A percentile compares a stretch with the other conserved stretches of the same genome.
Evolutionary conservation across 2,888 invertebrate species (phyloP).

Genomic region (Danaus chrysippus): DNA sequence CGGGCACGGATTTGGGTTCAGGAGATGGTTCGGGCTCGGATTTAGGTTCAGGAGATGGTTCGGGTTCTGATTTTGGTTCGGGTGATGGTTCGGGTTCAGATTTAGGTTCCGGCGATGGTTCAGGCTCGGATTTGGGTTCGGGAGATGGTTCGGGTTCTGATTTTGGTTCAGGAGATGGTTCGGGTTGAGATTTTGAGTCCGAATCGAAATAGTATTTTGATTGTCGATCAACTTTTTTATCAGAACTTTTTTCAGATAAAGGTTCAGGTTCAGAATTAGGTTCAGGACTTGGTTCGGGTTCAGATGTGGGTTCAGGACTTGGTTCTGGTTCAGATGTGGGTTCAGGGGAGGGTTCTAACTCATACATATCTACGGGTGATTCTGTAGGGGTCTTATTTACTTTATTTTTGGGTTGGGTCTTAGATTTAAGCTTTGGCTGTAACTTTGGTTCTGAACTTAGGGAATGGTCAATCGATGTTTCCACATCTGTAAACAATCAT

Average conservation of each 20-base stretch:
- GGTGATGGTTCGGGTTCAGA: constrained; percentile 53
- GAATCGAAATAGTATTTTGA: constrained; percentile 60
- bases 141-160: constrained; percentile 57
- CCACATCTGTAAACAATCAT: constrained; percentile 74
- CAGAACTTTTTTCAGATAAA: too few species aligned
- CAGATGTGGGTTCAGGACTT: constrained; percentile 58
- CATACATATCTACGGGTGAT: constrained; percentile 42
- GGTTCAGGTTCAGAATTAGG: constrained; percentile 60
- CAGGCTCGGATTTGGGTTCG: constrained; percentile 61
- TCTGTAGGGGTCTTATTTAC: constrained; percentile 65
- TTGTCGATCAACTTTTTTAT: constrained; percentile 46
- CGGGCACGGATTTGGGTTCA: constrained; percentile 59
- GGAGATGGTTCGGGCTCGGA: constrained; percentile 57
- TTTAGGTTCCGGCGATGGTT: constrained; percentile 51
- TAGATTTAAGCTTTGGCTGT: constrained; percentile 57
- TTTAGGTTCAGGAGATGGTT: constrained; percentile 57
- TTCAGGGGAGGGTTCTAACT: constrained; percentile 49
- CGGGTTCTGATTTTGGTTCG: constrained; percentile 52
- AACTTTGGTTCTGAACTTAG: constrained; percentile 50
- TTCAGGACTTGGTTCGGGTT: constrained; percentile 64
- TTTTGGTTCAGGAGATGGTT: constrained; percentile 62
- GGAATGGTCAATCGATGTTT: constrained; percentile 55
- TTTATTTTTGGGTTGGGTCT: constrained; percentile 52
- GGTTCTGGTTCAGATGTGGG: constrained; percentile 47
- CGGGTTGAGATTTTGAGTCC: constrained; percentile 59